Evolutionary conservation across 1,140 invertebrate species (phyloP), one percentile per base, ranked within the genome.

Genomic region (Mercenaria mercenaria): DNA sequence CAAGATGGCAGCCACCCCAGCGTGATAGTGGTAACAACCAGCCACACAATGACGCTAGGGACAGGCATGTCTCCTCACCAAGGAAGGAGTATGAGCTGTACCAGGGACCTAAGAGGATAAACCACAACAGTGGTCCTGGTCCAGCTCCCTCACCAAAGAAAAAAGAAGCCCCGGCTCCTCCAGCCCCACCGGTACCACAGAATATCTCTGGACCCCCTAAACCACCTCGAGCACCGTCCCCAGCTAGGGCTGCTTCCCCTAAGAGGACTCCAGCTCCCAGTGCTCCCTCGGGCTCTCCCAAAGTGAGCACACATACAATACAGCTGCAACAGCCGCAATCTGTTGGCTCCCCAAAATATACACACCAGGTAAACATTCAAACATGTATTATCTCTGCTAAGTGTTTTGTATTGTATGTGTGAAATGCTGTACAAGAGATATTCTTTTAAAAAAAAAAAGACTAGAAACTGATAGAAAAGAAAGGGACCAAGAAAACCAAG

Each of bases 1-100:
- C 88, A 69, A 91, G 80, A 85, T 94, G 94, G 94, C 91, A 92
- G 81, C 94, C 94, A 10, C 94, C 93, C 52, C 91, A 91, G 77
- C n/a, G 90, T 52, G 61, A 76, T 18, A 47, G n/a, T 47, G 76
- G 23, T 23, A 43, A 32, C 29, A 69, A 34, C 69, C 29, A 61
- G 23, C 59, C 34, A 39, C 23, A 39, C 50, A 34, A 39, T 72
- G 82, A 69, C 69, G 80, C 39, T 61, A 88, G 67, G 32, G 85
- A 76, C 76, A n/a, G 83, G 61, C 88, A 83, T 84, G 80, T 84
- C 6, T 83, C 79, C 43, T 80, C 76, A 34, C 86, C 86, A 0
- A 59, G 56, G 43, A 88, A 88, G 61, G 86, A 88, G 47, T 81
- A 88, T 37, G 86, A 88, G 47, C 59, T 74, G n/a, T 89, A 89